These are phyloP conservation scores for Microcebus murinus DNA, from an alignment of 2,113 vertebrate species.

Conservation along the genomic window DNA sequence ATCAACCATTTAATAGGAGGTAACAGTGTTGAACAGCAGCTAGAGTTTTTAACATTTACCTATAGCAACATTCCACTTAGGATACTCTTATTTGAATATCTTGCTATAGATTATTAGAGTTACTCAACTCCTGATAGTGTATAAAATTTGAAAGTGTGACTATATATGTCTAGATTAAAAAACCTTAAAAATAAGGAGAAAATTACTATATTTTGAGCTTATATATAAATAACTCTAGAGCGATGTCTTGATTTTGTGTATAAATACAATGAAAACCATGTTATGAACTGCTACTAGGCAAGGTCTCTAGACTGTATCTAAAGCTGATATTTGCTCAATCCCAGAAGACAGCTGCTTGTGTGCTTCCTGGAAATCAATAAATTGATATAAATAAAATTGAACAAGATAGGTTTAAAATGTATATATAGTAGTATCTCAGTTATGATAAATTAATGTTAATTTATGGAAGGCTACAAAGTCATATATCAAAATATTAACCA, in stretches of 20 bases:
- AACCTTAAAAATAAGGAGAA: background rate
- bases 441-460: background rate
- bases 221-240: background rate
- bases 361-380: background rate
- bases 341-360: background rate
- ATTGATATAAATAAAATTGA: background rate
- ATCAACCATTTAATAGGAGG: background rate
- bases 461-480: background rate
- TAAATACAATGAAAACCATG: background rate
- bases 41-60: background rate
- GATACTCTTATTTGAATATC: background rate
- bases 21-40: background rate
- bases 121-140: background rate
- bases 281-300: background rate
- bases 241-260: background rate
- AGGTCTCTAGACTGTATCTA: background rate
- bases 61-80: background rate
- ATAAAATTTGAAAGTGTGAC: background rate
- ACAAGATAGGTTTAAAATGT: background rate
- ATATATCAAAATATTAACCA: conserved; percentile 4
- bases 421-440: background rate
- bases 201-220: background rate
- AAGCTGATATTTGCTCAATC: conserved; percentile 11
- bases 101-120: background rate
- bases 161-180: background rate